Evolutionary conservation across 92 coral and sea anemone species (phyloP).

Genomic region (Phymanthus crucifer): DNA sequence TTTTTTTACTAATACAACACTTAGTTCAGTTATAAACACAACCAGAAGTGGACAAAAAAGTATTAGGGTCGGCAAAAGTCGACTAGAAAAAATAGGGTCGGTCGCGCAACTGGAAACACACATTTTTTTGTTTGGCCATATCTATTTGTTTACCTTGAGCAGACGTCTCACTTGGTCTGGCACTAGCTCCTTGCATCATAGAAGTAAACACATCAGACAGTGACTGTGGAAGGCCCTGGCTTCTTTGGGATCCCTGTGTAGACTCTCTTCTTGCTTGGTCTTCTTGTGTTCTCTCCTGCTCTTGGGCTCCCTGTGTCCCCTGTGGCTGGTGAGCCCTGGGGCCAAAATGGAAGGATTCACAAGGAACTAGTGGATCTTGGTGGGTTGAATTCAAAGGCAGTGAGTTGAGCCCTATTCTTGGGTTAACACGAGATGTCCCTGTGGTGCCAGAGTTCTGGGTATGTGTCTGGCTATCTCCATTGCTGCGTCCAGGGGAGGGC

Average conservation of each 20-base stretch:
- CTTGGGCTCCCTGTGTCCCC: constrained; percentile 36
- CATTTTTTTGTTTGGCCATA: too few species aligned
- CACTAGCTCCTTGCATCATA: constrained; percentile 13
- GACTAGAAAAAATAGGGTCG: too few species aligned
- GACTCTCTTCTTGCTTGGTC: constrained; percentile 3
- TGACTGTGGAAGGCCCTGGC: constrained; percentile 3
- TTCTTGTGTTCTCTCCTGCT: constrained; percentile 13
- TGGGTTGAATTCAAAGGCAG: constrained; percentile 59
- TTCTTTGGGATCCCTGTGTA: constrained; percentile 9
- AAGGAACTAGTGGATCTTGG: constrained; percentile 91
- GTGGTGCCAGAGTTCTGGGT: constrained; percentile 42
- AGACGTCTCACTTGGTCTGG: constrained; percentile 11
- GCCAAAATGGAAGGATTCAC: constrained; percentile 99
- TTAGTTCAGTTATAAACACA: too few species aligned
- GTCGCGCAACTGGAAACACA: too few species aligned
- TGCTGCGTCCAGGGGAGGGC: constrained; percentile 49
- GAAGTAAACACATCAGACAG: constrained; percentile 34
- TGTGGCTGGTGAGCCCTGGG: constrained; percentile 66
- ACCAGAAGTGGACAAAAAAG: too few species aligned
- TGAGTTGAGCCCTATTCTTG: constrained; percentile 34
- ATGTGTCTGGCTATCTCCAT: constrained; percentile 35
- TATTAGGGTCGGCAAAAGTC: too few species aligned
- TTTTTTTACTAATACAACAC: too few species aligned
- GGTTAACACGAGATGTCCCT: constrained; percentile 43
- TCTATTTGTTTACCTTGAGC: constrained; percentile 20